Conservation (phyloP, 2,797 vertebrate genomes). For the Lepilemur septentrionalis region DNA sequence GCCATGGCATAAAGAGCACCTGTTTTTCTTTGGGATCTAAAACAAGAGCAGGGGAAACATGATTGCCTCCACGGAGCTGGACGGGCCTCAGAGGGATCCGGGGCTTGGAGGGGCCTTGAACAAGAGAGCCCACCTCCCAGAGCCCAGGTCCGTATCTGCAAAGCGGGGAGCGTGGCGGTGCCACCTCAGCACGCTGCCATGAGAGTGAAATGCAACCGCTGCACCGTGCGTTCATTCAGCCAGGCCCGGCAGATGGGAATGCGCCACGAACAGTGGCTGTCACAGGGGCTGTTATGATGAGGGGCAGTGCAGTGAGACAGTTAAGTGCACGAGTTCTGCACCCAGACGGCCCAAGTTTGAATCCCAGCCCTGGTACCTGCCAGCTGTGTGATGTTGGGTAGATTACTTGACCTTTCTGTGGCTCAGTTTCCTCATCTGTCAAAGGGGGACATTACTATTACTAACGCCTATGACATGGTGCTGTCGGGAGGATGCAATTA, state of each 20-base stretch:
- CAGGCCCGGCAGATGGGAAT: accelerated
- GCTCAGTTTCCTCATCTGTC: background rate
- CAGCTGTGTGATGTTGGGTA: background rate
- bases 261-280: accelerated
- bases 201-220: background rate
- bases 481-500: background rate
- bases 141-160: background rate
- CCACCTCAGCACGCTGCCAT: accelerated
- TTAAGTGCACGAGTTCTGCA: accelerated
- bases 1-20: accelerated
- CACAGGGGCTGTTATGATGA: accelerated
- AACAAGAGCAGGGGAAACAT: background rate
- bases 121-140: background rate
- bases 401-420: background rate
- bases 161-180: background rate
- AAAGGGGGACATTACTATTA: background rate
- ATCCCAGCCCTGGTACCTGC: background rate
- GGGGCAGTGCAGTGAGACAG: background rate
- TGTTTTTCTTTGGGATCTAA: background rate
- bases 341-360: background rate
- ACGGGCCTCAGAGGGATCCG: accelerated
- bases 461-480: background rate
- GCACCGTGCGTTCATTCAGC: accelerated
- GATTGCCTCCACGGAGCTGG: accelerated
- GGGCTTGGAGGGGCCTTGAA: too few relatives aligned